Base-by-base conservation (phyloP, 2,888 invertebrate species). In the Sepioteuthis lessoniana region DNA sequence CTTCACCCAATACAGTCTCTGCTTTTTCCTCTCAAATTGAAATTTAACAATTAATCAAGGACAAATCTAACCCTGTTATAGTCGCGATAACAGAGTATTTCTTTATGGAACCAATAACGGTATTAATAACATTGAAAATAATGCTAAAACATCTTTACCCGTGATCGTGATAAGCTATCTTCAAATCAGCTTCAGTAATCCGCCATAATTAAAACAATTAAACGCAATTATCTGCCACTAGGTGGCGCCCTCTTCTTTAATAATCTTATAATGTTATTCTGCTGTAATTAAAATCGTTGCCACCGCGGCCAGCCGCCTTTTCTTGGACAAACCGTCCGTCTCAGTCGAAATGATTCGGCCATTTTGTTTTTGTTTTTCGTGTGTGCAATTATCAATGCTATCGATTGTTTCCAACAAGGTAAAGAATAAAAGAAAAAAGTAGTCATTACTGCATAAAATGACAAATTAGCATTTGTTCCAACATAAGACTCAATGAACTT, bases 381-480 rank as follows among this genome's bases (percentile, higher is more conserved):
- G 76, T 7, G 76, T 16, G 76, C 76, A 76, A 35, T 76, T 76
- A 76, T 76, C 76, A 35, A n/a, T 3, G 7, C 3, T 76, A 76
- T 76, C 76, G 76, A 76, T 76, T 76, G 76, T 76, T 76, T 76
- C n/a, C n/a, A 76, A 76, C 16, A 76, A 76, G 13, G 16, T n/a
- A 19, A 13, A 35, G 16, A 13, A 13, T n/a, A 76, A n/a, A 76
- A 16, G n/a, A 10, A 47, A 47, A 47, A 47, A 47, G 19, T 8
- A 47, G 19, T 47, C 47, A 47, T 28, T 76, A 4, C 76, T 16
- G 76, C n/a, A n/a, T 21, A 35, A 76, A 76, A 76, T n/a, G 76
- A 76, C 76, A 76, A 76, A n/a, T 76, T 76, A n/a, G 76, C 76
- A 76, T 76, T n/a, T 76, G 76, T 76, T n/a, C 76, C 76, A 76